These are phyloP conservation scores for Porphyrio hochstetteri DNA, from an alignment of 2,113 vertebrate genomes.

Conservation along the genomic window DNA sequence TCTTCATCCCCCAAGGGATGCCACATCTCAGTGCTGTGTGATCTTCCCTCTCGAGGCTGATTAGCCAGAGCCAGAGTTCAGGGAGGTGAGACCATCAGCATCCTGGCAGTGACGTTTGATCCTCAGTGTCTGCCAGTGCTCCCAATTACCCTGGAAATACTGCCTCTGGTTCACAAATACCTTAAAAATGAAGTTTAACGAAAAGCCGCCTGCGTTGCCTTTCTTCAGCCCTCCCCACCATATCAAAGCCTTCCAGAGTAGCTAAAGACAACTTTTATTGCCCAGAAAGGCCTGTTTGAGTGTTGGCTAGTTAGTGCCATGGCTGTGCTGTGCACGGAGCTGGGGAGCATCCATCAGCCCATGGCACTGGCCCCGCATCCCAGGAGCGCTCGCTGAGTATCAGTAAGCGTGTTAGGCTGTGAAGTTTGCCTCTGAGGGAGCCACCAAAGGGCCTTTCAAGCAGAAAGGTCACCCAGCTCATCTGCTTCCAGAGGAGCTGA, in stretches of 20 bases:
- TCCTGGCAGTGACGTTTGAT: not conserved
- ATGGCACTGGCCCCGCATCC: accelerated
- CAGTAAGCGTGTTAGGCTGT: not conserved
- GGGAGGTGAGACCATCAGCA: not conserved
- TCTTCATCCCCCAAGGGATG: not conserved
- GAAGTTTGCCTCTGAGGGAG: not conserved
- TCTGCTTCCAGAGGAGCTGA: not conserved
- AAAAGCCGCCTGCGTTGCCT: not conserved
- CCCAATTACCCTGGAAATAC: constrained; percentile 29
- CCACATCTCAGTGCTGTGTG: not conserved
- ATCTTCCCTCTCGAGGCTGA: constrained; percentile 1
- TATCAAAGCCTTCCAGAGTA: constrained; percentile 22
- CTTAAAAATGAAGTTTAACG: not conserved
- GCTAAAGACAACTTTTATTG: not conserved
- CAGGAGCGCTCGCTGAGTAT: not conserved
- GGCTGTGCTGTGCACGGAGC: accelerated
- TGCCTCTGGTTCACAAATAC: not conserved
- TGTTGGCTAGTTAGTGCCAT: accelerated
- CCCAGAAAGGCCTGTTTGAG: not conserved
- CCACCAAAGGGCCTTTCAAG: not conserved
- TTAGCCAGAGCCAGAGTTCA: not conserved
- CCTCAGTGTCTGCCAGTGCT: accelerated
- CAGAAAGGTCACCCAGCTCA: not conserved
- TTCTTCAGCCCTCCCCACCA: not conserved
- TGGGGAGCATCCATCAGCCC: not conserved